phyloP scores from a whole-genome alignment of 2,888 invertebrate genomes.

The Chalcosyrphus nemorum region DNA sequence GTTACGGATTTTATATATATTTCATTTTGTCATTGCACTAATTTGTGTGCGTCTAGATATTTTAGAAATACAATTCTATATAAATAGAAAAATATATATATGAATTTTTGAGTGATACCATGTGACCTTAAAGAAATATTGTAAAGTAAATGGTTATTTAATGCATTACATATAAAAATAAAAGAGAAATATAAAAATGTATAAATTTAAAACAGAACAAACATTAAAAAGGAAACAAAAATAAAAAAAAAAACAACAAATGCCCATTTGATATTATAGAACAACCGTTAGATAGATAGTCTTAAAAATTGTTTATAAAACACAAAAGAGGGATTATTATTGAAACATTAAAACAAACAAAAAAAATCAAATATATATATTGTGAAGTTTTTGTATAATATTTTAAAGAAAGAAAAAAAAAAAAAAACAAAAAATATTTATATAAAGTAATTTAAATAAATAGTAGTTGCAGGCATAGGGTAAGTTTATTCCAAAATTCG shows the following conservation, averaged over 20 bases:
- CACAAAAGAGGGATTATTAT: conserved; percentile 48
- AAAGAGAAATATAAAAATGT: conserved; percentile 23
- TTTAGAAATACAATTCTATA: conserved; percentile 56
- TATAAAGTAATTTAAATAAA: neutral
- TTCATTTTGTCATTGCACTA: conserved; percentile 30
- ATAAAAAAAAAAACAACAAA: conserved; percentile 37
- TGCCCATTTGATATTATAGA: conserved; percentile 69
- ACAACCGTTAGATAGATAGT: conserved; percentile 66
- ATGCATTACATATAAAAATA: conserved; percentile 33
- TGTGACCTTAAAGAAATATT: conserved; percentile 80
- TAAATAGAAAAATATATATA: conserved; percentile 61
- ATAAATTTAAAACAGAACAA: conserved; percentile 30
- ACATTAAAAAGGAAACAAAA: conserved; percentile 8
- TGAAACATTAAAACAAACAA: conserved; percentile 33
- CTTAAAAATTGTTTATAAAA: conserved; percentile 70
- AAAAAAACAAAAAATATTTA: conserved; percentile 38
- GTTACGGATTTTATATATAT: conserved; percentile 8
- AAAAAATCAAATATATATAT: neutral
- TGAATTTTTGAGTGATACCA: conserved; percentile 81
- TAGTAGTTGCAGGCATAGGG: conserved; percentile 17
- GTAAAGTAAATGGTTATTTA: conserved; percentile 70
- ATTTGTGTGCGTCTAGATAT: conserved; percentile 60
- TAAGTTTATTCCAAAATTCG: conserved; percentile 43
- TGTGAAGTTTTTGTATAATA: conserved; percentile 63
- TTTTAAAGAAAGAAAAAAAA: conserved; percentile 41